These are phyloP conservation scores for Syrmaticus mikado DNA, from an alignment of 2,113 vertebrate species.

Conservation along the genomic window DNA sequence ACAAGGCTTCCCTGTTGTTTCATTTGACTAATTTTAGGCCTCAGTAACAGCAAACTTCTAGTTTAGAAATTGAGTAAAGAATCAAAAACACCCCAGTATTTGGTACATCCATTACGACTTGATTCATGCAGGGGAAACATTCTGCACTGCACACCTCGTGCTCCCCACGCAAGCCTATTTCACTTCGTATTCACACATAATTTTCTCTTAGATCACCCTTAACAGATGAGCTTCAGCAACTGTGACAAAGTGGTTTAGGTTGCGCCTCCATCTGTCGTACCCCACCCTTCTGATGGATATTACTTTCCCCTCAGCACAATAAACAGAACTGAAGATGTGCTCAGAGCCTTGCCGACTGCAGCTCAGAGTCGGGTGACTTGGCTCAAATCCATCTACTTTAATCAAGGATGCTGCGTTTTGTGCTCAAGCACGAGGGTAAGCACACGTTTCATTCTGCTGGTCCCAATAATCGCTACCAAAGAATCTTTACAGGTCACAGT, in stretches of 20 bases:
- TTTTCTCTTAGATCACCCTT: neutral
- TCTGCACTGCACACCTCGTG: neutral
- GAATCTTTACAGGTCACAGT: neutral
- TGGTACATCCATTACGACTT: neutral
- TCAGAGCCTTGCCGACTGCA: neutral
- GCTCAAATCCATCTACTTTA: neutral
- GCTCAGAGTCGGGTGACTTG: neutral
- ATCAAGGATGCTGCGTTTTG: neutral
- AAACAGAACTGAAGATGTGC: neutral
- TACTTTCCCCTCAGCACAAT: neutral
- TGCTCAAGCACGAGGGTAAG: neutral
- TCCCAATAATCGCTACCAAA: neutral
- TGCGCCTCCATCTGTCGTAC: neutral
- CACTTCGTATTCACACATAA: neutral
- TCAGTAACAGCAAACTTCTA: neutral
- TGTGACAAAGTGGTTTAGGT: neutral
- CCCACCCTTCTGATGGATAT: neutral
- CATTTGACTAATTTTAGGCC: constrained; percentile 32
- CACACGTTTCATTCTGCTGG: neutral
- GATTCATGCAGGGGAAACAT: neutral
- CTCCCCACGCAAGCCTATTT: neutral
- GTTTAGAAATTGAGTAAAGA: neutral
- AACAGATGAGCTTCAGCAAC: constrained; percentile 8
- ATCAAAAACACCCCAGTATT: neutral
- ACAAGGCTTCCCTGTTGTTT: constrained; percentile 46